These are phyloP conservation scores for Paedocypris sp. DNA, from an alignment of 2,113 vertebrate genomes.

Conservation along the genomic window DNA sequence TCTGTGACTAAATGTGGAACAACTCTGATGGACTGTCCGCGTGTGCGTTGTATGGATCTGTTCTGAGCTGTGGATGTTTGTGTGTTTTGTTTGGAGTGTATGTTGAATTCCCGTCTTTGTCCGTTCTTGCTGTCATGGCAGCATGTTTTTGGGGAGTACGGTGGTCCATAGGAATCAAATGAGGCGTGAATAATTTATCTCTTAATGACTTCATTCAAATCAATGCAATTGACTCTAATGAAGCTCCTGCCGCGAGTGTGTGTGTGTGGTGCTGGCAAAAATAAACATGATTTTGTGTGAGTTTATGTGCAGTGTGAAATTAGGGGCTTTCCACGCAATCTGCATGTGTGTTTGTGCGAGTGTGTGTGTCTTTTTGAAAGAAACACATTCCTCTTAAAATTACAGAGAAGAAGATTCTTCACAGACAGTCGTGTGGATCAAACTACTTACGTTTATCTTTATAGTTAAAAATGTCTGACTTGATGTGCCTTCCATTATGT, in stretches of 20 bases:
- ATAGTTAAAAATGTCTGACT: constrained; percentile 13
- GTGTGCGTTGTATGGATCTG: background rate
- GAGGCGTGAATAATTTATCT: constrained; percentile 68
- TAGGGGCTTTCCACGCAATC: constrained; percentile 5
- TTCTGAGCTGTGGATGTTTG: constrained; percentile 14
- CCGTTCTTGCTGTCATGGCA: constrained; percentile 58
- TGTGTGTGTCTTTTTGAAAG: too few species aligned
- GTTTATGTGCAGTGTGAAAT: constrained; percentile 4
- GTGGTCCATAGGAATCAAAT: constrained; percentile 70
- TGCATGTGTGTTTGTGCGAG: background rate
- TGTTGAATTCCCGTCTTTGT: constrained; percentile 63
- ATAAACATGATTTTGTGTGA: background rate
- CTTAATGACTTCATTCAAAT: constrained; percentile 70
- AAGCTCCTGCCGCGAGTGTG: constrained; percentile 36
- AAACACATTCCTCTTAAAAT: too few species aligned
- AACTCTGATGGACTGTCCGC: too few species aligned
- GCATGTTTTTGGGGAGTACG: constrained; percentile 63
- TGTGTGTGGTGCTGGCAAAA: background rate
- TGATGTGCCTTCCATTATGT: too few species aligned
- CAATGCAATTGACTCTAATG: constrained; percentile 58
- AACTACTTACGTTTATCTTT: too few species aligned
- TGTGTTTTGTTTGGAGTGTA: constrained; percentile 17
- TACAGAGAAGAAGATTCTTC: too few species aligned
- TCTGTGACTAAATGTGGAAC: too few species aligned
- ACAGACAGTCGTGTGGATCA: too few species aligned